These are phyloP conservation scores for Yponomeuta plumbellus DNA, from an alignment of 2,888 invertebrate species.

Conservation along the genomic window DNA sequence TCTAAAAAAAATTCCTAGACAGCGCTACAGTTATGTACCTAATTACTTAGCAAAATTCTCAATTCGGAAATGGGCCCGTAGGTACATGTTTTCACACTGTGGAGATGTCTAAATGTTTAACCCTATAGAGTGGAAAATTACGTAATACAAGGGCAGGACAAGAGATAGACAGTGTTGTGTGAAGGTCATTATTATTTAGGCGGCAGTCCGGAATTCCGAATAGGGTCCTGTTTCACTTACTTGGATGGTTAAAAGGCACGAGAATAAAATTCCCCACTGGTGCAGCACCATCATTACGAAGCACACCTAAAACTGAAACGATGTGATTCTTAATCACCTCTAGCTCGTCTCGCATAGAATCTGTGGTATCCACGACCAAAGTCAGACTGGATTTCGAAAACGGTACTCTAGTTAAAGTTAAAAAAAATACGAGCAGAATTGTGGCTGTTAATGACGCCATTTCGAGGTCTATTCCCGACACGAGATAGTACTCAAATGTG, in stretches of 20 bases:
- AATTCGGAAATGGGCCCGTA: no score
- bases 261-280: slow-evolving; percentile 51
- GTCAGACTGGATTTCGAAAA: slow-evolving; percentile 38
- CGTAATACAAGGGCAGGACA: no score
- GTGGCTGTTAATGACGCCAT: not conserved
- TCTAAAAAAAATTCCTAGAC: no score
- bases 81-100: no score
- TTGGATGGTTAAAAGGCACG: slow-evolving; percentile 55
- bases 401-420: slow-evolving; percentile 24
- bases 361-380: slow-evolving; percentile 54
- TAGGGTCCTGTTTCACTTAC: slow-evolving; percentile 35
- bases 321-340: slow-evolving; percentile 37
- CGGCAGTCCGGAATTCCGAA: no score
- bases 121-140: no score
- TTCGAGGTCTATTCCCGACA: not conserved
- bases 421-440: not conserved
- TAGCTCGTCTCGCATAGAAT: slow-evolving; percentile 49
- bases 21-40: no score
- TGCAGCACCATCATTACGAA: slow-evolving; percentile 37
- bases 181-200: no score
- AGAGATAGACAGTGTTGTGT: no score
- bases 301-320: slow-evolving; percentile 45
- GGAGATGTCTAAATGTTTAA: no score
- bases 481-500: not conserved
- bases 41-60: no score